These are phyloP conservation scores for Hypercompe scribonia DNA, from an alignment of 2,888 invertebrate genomes.

Conservation along the genomic window DNA sequence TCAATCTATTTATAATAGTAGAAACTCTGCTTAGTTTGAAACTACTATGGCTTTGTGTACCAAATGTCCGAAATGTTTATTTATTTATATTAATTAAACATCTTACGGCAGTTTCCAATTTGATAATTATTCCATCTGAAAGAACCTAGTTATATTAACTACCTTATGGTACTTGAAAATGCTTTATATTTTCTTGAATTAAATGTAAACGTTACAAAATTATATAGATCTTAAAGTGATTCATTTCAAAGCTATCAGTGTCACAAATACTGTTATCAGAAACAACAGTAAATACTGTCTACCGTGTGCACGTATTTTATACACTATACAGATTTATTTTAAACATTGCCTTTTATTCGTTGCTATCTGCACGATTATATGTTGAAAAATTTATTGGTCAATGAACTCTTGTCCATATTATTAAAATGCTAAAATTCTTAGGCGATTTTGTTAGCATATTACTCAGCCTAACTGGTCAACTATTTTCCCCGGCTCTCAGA, in stretches of 20 bases:
- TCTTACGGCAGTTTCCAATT: background rate
- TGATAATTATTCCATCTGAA: background rate
- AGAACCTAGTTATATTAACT: background rate
- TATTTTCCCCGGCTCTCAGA: background rate
- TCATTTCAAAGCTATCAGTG: slow-evolving; percentile 3
- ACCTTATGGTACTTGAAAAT: background rate
- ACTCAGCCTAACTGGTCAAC: background rate
- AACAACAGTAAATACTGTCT: slow-evolving; percentile 10
- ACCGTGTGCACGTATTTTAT: background rate
- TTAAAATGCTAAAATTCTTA: background rate
- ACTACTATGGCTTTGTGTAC: too few species aligned
- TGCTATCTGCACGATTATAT: background rate
- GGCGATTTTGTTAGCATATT: background rate
- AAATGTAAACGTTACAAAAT: background rate
- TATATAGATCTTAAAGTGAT: background rate
- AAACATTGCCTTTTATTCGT: background rate
- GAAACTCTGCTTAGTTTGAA: too few species aligned
- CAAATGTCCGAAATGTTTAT: too few species aligned
- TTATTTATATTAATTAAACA: background rate
- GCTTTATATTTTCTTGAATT: background rate
- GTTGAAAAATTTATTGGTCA: background rate
- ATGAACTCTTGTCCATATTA: background rate
- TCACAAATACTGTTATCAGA: slow-evolving; percentile 5
- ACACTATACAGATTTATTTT: slow-evolving; percentile 1
- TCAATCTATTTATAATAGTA: too few species aligned